Evolutionary conservation across 2,888 invertebrate species (phyloP), one percentile per base, ranked within the genome.

Genomic region (Cheiracanthium punctorium): DNA sequence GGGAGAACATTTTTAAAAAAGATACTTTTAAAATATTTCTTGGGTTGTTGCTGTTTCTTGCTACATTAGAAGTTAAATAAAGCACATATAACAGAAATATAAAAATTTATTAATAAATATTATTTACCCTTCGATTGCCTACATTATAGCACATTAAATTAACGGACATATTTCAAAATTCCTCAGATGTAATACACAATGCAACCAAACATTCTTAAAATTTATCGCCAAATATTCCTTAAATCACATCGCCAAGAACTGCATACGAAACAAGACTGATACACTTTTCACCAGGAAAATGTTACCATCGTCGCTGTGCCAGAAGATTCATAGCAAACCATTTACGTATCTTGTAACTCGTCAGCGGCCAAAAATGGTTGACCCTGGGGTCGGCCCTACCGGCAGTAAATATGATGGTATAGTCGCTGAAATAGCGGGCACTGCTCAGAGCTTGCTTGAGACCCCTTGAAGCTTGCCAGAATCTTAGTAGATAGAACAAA

Each of bases 401-500:
- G 71, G 75, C 80, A 73, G 71, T 80, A 85, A 85, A 85, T 80
- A 80, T 85, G 85, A 85, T 65, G 80, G 37, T 32, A 75, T 43
- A 69, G 85, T 80, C 69, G 74, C 79, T 74, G 48, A 67, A 70
- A 64, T 32, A 32, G 33, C 43, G 67, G 48, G 41, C 37, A 20
- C 67, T 14, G 32, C 48, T 10, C 70, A 58, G 75, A 75, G 33
- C 43, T 69, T n/a, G n/a, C n/a, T n/a, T 65, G 43, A 76, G 64
- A 77, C 84, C 77, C 71, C 84, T 77, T 79, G 77, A 79, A 33
- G 71, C 64, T 82, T 43, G 28, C 82, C 82, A 82, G 76, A 70
- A 20, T 32, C 67, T 65, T 41, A 69, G 52, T 32, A 32, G 82
- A 82, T 82, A 72, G 69, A 75, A 72, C 43, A 41, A 43, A 76